Base-by-base conservation (phyloP, 2,888 invertebrate genomes). In the Leucophora obtusa region DNA sequence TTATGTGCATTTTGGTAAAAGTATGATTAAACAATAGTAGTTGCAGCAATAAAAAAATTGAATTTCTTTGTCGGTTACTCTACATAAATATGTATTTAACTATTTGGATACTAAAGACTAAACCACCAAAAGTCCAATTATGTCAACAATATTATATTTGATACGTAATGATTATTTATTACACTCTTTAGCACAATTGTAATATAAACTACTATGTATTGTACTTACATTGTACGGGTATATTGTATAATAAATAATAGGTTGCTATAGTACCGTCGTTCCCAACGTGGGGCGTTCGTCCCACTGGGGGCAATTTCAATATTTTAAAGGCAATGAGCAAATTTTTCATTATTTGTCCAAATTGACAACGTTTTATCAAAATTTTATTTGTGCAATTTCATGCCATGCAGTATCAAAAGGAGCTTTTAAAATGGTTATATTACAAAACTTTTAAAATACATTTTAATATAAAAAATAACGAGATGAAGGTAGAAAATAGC, bases 161-260 rank as follows among this genome's bases (percentile, higher is more conserved):
- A 14, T 50, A 51, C 50, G 65, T 79, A 79, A 79, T 70, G 79
- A 79, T 79, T 74, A 79, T 79, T 79, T 79, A 79, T 79, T 79
- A 28, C 68, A 17, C n/a, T 47, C 43, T 47, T 47, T 47, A 47
- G n/a, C n/a, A 47, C 43, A 47, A 47, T 47, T 47, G 43, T 47
- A 47, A 14, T 47, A n/a, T 38, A 11, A 38, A 11, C 10, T 38
- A 38, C 38, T 28, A 28, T 7, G 1, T 38, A 38, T 11, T 7
- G 1, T 38, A 38, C 38, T 11, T 38, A 38, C 38, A 38, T 11
- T 11, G 38, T 35, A 7, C 1, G 4, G 21, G 4, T 21, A 35
- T 38, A 38, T 38, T 38, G 38, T 28, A 28, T 38, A 38, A 38
- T 38, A 38, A 38, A 38, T 38, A 38, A 38, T 38, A 38, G 10